Percentiles rank a stretch among this genome's conserved stretches.
Conservation (phyloP, 2,888 invertebrate species). For the Heteropelma amictum region DNA sequence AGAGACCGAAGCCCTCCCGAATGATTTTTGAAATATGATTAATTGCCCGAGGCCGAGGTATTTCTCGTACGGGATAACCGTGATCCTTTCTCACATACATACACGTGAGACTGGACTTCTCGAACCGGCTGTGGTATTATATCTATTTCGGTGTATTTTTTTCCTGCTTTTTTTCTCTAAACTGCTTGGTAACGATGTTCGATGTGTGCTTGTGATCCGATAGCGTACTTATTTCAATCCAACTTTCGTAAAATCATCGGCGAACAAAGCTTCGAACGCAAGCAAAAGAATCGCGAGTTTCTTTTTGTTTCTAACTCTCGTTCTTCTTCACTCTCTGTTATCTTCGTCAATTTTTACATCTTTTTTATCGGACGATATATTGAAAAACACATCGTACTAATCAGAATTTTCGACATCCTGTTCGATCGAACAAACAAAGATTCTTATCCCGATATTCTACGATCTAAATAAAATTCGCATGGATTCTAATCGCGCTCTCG, state of each 20-base stretch:
- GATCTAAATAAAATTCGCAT: too few species aligned
- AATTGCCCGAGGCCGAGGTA: conserved; percentile 69
- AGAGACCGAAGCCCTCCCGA: conserved; percentile 64
- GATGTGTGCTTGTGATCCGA: conserved; percentile 36
- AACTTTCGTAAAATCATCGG: conserved; percentile 13
- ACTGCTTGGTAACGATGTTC: conserved; percentile 44
- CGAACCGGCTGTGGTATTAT: conserved; percentile 24
- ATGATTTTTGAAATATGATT: conserved; percentile 78
- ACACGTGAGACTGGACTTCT: conserved; percentile 49
- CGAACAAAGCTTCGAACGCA: too few species aligned
- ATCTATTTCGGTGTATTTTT: conserved; percentile 30
- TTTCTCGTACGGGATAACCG: conserved; percentile 56
- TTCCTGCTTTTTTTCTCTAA: not conserved
- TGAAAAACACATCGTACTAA: too few species aligned
- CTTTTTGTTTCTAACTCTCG: too few species aligned
- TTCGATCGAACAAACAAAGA: too few species aligned
- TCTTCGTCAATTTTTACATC: too few species aligned
- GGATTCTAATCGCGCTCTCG: too few species aligned
- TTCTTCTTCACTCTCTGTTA: too few species aligned
- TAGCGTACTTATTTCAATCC: not conserved
- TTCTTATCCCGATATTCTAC: too few species aligned
- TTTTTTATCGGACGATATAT: too few species aligned
- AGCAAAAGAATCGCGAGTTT: too few species aligned
- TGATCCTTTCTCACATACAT: conserved; percentile 1
- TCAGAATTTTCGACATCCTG: too few species aligned